Percentiles rank a stretch among this genome's conserved stretches.
Conservation (phyloP, 2,797 vertebrate genomes). For the Sebastiscus albofasciatus region DNA sequence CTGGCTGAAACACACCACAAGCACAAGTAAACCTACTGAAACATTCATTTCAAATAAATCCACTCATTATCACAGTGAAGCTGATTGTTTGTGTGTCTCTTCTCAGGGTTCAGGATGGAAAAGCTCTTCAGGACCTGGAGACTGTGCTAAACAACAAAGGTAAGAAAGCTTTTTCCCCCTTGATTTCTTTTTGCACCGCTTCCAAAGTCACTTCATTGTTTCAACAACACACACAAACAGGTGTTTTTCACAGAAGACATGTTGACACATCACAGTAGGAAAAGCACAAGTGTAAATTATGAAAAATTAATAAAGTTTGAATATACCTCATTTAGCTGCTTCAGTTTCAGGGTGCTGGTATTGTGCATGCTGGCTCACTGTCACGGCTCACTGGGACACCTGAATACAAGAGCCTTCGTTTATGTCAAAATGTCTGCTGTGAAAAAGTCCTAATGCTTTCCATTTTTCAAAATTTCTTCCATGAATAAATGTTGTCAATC, state of each 20-base stretch:
- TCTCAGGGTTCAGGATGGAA: conserved; percentile 68
- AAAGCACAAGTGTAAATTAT: no score
- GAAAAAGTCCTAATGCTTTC: neutral
- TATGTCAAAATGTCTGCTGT: neutral
- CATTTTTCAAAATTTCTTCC: neutral
- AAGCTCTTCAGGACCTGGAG: conserved; percentile 73
- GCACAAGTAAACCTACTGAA: conserved; percentile 65
- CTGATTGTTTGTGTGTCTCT: neutral
- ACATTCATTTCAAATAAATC: neutral
- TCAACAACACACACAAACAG: neutral
- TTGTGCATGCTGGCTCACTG: neutral
- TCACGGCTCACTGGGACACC: neutral
- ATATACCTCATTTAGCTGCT: neutral
- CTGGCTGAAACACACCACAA: no score
- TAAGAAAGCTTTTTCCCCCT: conserved; percentile 31
- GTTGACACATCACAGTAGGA: neutral
- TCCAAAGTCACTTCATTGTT: neutral
- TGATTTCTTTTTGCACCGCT: neutral
- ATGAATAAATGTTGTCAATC: no score
- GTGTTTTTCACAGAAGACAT: neutral
- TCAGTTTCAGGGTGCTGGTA: neutral
- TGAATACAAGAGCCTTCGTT: neutral
- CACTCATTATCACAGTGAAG: neutral
- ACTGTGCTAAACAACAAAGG: conserved; percentile 76
- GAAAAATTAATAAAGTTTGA: neutral